phyloP scores from a whole-genome alignment of 2,797 vertebrate species.

The Lates japonicus region DNA sequence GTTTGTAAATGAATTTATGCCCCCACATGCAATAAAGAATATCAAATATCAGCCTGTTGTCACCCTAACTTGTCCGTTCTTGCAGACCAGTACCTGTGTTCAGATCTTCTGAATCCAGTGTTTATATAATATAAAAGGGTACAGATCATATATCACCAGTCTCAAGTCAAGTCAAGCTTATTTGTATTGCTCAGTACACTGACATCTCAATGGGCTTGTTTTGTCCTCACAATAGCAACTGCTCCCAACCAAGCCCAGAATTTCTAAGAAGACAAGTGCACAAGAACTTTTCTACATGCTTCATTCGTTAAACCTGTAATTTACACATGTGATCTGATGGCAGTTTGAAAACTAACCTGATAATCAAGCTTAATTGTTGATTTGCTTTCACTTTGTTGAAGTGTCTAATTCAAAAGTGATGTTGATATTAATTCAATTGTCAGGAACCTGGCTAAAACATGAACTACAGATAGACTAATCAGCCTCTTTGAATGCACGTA shows the following conservation, averaged over 20 bases:
- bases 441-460: neutral
- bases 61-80: slow-evolving; percentile 15
- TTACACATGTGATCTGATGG: neutral
- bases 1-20: neutral
- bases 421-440: neutral
- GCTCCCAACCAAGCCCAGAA: neutral
- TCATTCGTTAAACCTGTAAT: neutral
- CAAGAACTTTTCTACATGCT: no score
- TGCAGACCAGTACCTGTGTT: slow-evolving; percentile 3
- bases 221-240: neutral
- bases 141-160: neutral
- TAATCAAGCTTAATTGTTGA: neutral
- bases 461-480: no score
- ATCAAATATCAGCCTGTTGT: neutral
- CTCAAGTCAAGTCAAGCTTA: slow-evolving; percentile 17
- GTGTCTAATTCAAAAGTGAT: neutral
- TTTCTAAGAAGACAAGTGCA: neutral
- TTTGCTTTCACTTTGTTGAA: neutral
- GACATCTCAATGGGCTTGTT: neutral
- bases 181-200: slow-evolving; percentile 9
- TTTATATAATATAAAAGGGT: slow-evolving; percentile 17
- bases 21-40: neutral
- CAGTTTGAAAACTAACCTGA: neutral
- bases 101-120: slow-evolving; percentile 4
- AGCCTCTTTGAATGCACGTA: no score